Evolutionary conservation across 2,797 vertebrate species (phyloP).

Genomic region (Staurois parvus): DNA sequence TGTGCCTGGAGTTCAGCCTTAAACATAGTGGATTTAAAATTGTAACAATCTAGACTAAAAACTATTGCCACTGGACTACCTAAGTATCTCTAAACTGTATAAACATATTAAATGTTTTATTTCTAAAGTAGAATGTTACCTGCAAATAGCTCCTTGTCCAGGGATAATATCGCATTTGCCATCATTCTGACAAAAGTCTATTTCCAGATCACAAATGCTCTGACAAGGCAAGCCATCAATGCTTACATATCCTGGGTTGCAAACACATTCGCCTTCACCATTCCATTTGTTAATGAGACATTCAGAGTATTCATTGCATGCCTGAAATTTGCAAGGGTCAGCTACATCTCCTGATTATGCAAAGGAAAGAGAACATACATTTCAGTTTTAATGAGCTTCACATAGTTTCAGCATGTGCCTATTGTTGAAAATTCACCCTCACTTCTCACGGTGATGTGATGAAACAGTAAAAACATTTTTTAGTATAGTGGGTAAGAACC

Average conservation of each 20-base stretch:
- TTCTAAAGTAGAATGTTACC: conserved; percentile 73
- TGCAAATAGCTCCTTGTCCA: conserved; percentile 93
- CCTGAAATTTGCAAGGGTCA: conserved; percentile 95
- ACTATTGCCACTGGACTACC: too few relatives aligned
- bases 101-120: neutral
- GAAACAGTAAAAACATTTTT: too few relatives aligned
- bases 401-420: neutral
- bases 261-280: conserved; percentile 91
- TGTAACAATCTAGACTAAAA: too few relatives aligned
- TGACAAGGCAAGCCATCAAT: conserved; percentile 89
- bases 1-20: too few relatives aligned
- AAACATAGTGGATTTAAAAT: too few relatives aligned
- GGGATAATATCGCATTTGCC: conserved; percentile 93
- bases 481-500: too few relatives aligned
- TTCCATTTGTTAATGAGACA: conserved; percentile 90
- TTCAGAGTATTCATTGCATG: conserved; percentile 90
- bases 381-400: neutral
- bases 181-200: conserved; percentile 92
- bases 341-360: conserved; percentile 84
- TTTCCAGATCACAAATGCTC: conserved; percentile 87
- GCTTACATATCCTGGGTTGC: conserved; percentile 88
- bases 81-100: neutral
- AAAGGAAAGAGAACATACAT: neutral
- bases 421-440: too few relatives aligned
- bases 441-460: too few relatives aligned